Conservation (phyloP, 2,888 invertebrate genomes). For the Stenurella melanura region DNA sequence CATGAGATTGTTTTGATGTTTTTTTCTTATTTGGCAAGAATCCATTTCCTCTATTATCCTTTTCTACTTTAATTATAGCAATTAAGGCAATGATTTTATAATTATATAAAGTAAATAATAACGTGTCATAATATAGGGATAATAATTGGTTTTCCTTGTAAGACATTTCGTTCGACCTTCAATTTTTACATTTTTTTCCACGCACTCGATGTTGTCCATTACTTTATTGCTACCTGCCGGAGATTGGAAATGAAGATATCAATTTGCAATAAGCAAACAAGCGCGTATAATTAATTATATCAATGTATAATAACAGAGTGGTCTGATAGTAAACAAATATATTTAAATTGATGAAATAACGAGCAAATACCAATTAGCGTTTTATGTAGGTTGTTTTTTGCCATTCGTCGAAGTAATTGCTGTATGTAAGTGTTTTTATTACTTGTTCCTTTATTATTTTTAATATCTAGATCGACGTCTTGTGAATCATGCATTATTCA, state of each 20-base stretch:
- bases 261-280: conserved; percentile 16
- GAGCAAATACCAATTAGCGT: not conserved
- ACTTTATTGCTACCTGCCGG: conserved; percentile 14
- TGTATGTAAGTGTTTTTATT: no score
- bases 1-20: not conserved
- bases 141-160: conserved; percentile 28
- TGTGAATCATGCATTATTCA: no score
- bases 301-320: conserved; percentile 7
- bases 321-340: conserved; percentile 9
- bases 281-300: conserved; percentile 13
- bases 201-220: not conserved
- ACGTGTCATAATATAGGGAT: conserved; percentile 29
- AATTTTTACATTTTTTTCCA: conserved; percentile 16
- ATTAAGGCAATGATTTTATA: conserved; percentile 9
- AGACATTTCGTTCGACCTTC: conserved; percentile 21
- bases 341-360: not conserved
- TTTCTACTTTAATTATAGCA: not conserved
- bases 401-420: no score
- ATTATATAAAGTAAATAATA: conserved; percentile 24
- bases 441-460: no score
- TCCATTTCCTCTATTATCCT: conserved; percentile 4
- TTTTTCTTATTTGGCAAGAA: not conserved
- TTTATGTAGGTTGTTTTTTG: not conserved
- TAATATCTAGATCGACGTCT: no score
- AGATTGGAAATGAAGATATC: conserved; percentile 17